Conservation (phyloP, 1,140 invertebrate genomes). For the Heliconius himera region DNA sequence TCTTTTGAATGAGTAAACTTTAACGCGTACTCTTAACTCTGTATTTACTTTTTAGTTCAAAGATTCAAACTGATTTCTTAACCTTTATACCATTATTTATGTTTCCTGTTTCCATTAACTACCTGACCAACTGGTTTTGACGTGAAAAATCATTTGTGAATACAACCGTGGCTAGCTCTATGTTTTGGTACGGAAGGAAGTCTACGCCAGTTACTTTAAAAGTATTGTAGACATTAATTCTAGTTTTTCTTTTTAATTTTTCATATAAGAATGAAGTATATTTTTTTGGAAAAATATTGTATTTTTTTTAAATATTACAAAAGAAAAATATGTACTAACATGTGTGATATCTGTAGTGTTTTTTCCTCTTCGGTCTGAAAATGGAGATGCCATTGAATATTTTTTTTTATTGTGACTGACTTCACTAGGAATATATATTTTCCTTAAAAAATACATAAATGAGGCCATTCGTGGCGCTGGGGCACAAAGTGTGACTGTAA, state of each 20-base stretch:
- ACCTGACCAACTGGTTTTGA: conserved; percentile 36
- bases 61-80: neutral
- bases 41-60: neutral
- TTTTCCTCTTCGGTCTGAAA: no score
- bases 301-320: neutral
- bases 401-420: no score
- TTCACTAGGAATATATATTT: no score
- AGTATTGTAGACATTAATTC: neutral
- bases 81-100: conserved; percentile 32
- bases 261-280: neutral
- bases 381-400: no score
- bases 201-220: neutral
- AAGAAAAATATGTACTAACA: no score
- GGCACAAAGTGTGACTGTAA: no score
- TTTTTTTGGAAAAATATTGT: neutral
- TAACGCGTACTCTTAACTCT: neutral
- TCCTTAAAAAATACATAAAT: no score
- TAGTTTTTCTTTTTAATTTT: neutral
- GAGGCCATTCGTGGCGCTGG: no score
- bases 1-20: neutral
- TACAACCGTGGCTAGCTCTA: conserved; percentile 27
- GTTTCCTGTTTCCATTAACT: conserved; percentile 25
- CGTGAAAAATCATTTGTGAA: conserved; percentile 35
- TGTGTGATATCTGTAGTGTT: no score
- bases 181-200: conserved; percentile 22